These are phyloP conservation scores for Germaria angustata DNA, from an alignment of 2,888 invertebrate genomes.

Conservation along the genomic window DNA sequence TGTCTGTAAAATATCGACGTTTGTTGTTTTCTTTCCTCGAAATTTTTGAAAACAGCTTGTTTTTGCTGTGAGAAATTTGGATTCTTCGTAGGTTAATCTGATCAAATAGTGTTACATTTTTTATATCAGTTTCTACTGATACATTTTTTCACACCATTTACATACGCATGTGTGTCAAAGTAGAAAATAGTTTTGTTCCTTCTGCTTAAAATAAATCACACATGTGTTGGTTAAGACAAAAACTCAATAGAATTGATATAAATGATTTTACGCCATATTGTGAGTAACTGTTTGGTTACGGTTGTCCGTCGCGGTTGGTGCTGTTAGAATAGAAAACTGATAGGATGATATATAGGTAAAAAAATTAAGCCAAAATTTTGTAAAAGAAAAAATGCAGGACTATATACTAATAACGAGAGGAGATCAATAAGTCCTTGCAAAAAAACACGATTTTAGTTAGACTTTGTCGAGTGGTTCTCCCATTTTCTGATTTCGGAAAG, in stretches of 20 bases:
- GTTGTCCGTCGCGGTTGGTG: neutral
- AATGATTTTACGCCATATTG: neutral
- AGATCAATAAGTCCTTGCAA: too few relatives aligned
- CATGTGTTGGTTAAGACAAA: slow-evolving; percentile 37
- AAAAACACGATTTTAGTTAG: too few relatives aligned
- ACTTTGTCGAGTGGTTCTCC: too few relatives aligned
- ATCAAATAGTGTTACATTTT: slow-evolving; percentile 38
- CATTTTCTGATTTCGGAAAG: too few relatives aligned
- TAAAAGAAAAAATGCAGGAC: too few relatives aligned
- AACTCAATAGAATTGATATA: neutral
- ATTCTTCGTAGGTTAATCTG: slow-evolving; percentile 15
- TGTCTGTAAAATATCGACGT: slow-evolving; percentile 15
- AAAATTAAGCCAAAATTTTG: too few relatives aligned
- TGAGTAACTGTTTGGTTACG: slow-evolving; percentile 16
- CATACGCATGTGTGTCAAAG: slow-evolving; percentile 31
- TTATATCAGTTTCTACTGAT: slow-evolving; percentile 9
- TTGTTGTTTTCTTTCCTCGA: slow-evolving; percentile 13
- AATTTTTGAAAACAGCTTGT: neutral
- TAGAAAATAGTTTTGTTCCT: slow-evolving; percentile 15
- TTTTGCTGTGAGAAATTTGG: neutral
- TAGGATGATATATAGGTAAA: too few relatives aligned
- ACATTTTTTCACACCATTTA: slow-evolving; percentile 52
- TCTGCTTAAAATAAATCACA: slow-evolving; percentile 44
- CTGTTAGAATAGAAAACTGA: too few relatives aligned
- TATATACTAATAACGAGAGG: too few relatives aligned